Base-by-base conservation (phyloP, 64 coral and sea anemone genomes). In the Stylophora pistillata region DNA sequence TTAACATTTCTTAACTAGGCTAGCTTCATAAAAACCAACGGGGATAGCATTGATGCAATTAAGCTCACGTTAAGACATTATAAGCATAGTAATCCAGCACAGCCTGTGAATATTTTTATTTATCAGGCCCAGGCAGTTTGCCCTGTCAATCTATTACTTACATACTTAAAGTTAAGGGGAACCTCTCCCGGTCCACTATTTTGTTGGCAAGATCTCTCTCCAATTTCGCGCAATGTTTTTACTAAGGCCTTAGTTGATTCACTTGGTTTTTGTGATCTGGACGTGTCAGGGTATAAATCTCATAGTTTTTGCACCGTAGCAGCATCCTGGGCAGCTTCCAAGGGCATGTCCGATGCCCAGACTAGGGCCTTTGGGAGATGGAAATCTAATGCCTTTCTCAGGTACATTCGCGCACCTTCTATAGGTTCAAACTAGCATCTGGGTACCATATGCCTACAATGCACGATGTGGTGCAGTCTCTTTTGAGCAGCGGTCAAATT, bases 371-470 rank as follows among this genome's bases (percentile, higher is more conserved):
- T 89, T 55, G 88, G 88, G 3, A 32, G 88, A 55, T 89, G 75
- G 88, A 89, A 89, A 79, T 89, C 88, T 1, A 89, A 87, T 87
- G 85, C 84, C 5, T 73, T 86, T 73, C 84, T 69, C 0, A 15
- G 41, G 20, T 86, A 73, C 13, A 86, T 86, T 27, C 7, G 82
- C 9, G 53, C 70, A 20, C 53, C 84, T 21, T 53, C 84, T 2
- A 2, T 65, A 21, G 13, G 58, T 0, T 82, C 63, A 9, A 4
- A 64, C 17, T 33, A 28, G 34, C 23, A 30, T 7, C 56, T 31
- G 0, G 14, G 0, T 75, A 13, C 73, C 73, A 53, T 75, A 75
- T 75, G 73, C 73, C 16, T 21, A 53, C 29, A 4, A 17, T 17
- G 20, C 5, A 1, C 1, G n/a, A 13, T 20, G 23, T 4, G 55